A percentile compares a stretch with the other conserved stretches of the same genome.
Conservation (phyloP, 2,797 vertebrate species). For the Poecilia gillii region DNA sequence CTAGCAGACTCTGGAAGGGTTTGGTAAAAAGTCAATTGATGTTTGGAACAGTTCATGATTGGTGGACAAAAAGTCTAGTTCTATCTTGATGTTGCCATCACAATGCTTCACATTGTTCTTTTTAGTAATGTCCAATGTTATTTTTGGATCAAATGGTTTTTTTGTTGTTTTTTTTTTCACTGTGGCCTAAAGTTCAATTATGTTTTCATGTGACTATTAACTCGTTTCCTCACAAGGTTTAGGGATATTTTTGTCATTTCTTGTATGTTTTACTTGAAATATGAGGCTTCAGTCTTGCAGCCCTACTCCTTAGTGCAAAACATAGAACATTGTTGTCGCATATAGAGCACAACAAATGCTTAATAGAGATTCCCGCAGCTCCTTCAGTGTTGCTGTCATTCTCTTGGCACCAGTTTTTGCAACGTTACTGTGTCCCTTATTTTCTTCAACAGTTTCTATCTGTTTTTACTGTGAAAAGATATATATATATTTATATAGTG, state of each 20-base stretch:
- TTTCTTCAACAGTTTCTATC: neutral
- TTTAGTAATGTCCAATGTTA: neutral
- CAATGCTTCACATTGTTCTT: neutral
- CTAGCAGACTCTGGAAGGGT: neutral
- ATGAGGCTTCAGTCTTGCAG: neutral
- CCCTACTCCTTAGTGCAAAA: neutral
- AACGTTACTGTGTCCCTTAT: neutral
- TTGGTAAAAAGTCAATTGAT: neutral
- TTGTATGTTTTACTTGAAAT: neutral
- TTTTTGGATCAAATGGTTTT: neutral
- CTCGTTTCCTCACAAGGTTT: neutral
- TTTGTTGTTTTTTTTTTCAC: neutral
- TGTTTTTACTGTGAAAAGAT: neutral
- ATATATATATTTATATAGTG: neutral
- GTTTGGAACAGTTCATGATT: neutral
- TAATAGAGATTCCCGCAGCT: neutral
- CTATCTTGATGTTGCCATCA: neutral
- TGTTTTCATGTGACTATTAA: neutral
- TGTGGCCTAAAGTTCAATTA: neutral
- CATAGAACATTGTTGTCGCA: neutral
- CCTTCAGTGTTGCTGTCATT: neutral
- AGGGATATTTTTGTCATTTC: neutral
- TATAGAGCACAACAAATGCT: neutral
- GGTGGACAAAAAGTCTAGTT: neutral
- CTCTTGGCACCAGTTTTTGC: neutral